Evolutionary conservation across 2,113 vertebrate genomes (phyloP), one percentile per base, ranked within the genome.

Genomic region (Ia io): DNA sequence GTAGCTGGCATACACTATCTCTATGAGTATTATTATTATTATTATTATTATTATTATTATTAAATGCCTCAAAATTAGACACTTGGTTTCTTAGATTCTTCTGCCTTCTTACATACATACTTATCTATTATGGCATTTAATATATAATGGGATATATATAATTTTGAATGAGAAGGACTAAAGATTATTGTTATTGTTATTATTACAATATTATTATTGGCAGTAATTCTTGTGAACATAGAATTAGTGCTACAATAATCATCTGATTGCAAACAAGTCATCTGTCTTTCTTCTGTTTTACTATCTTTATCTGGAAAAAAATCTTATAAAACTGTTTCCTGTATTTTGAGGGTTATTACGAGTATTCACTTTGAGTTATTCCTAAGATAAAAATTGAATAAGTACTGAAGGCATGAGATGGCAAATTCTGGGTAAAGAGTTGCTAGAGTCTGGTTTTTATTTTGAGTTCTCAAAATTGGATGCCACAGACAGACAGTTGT

Each of bases 271-370:
- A 86, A 91, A 74, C 4, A 91, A 84, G 32, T 56, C 37, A 65
- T 67, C 12, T 79, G 30, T 76, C 10, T 80, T 80, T 85, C 65
- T 84, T 91, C 13, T 17, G 4, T 49, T 69, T 76, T 67, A 61
- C 11, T 84, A 16, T 40, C 9, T 49, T 94, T 83, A 47, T 80
- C 74, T 91, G 51, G 40, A 94, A 94, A 88, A 93, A 88, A 84
- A 61, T 87, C 85, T 90, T 44, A 53, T 28, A 9, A 53, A 95
- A 88, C 2, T 40, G 25, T 40, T 20, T 56, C 35, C 35, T 88
- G 9, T 51, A 73, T 44, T 63, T 94, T 42, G 32, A 93, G 42
- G 25, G 1, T 83, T 76, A 79, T 35, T 80, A 84, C 61, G 8
- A 61, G 23, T 18, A 88, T 73, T 37, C 47, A 86, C 61, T 86